These are phyloP conservation scores for Nasonia longicornis DNA, from an alignment of 1,140 invertebrate genomes.

Conservation along the genomic window DNA sequence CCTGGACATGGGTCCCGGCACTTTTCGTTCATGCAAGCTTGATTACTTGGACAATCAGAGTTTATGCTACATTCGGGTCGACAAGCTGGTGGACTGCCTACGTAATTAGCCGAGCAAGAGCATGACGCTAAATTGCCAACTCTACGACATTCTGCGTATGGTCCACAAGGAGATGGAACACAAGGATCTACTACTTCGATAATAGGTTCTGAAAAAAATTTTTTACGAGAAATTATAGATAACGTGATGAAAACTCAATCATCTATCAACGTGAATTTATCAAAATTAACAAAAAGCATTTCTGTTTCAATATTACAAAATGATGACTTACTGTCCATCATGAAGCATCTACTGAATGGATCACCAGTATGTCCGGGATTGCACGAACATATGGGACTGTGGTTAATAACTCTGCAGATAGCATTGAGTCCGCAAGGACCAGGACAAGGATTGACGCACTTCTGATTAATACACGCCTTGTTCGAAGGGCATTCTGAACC, in stretches of 20 bases:
- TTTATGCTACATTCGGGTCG: conserved; percentile 81
- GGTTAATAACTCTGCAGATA: conserved; percentile 63
- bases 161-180: conserved; percentile 68
- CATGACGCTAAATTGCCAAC: conserved; percentile 68
- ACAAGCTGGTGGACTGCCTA: conserved; percentile 80
- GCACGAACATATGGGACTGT: conserved; percentile 67
- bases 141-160: conserved; percentile 70
- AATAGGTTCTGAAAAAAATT: conserved; percentile 35
- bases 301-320: background rate
- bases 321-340: conserved; percentile 55
- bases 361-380: conserved; percentile 68
- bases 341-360: conserved; percentile 70
- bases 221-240: background rate
- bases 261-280: background rate
- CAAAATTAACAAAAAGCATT: background rate
- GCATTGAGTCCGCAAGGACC: conserved; percentile 70
- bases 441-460: conserved; percentile 79
- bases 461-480: conserved; percentile 78
- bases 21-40: conserved; percentile 74
- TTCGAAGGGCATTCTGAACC: conserved; percentile 80
- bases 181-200: conserved; percentile 57
- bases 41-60: conserved; percentile 74
- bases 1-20: conserved; percentile 77
- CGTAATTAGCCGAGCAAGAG: conserved; percentile 78
- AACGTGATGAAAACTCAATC: background rate